Base-by-base conservation (phyloP, 2,797 vertebrate species). In the Bradypodion pumilum region DNA sequence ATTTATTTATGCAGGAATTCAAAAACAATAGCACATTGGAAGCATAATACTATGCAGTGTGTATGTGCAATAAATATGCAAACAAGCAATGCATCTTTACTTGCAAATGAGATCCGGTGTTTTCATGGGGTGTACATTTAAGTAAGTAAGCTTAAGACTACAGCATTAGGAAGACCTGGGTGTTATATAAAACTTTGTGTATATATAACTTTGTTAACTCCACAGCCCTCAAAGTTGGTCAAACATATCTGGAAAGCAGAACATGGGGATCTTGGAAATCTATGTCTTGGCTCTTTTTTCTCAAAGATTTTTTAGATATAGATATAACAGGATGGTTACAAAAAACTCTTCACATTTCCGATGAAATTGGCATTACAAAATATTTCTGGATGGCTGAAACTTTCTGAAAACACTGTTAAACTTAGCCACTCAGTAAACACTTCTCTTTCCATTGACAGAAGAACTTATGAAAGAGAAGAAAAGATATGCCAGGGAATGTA, bases 401-500 rank as follows among this genome's bases (percentile, higher is more conserved):
- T 78, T 78, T 78, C 29, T 65, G 60, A 66, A 25, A 78, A 65
- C 65, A 65, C 40, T n/a, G 32, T 66, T 35, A 15, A 49, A 74
- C 42, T 16, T 65, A 78, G 60, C n/a, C 60, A 44, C 46, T 60
- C 21, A 62, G 42, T 44, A 78, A 65, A 60, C 76, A 65, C 76
- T 78, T 60, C 29, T 74, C 80, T 80, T 44, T 5, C 32, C 80
- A 9, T 80, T 81, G 27, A 68, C 66, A 70, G 25, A 85, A 68
- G 5, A 86, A 6, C 2, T 1, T n/a, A 2, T 69, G 7, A 21
- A 23, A 77, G 56, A 62, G 0, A 85, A 66, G 46, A 86, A 1
- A 77, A 5, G 8, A 5, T 0, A 0, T 1, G 10, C 29, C 66
- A 89, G 80, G 82, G 70, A 86, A 60, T 80, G 9, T 74, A 78